These are phyloP conservation scores for Athene noctua DNA, from an alignment of 2,113 vertebrate genomes.

Conservation along the genomic window DNA sequence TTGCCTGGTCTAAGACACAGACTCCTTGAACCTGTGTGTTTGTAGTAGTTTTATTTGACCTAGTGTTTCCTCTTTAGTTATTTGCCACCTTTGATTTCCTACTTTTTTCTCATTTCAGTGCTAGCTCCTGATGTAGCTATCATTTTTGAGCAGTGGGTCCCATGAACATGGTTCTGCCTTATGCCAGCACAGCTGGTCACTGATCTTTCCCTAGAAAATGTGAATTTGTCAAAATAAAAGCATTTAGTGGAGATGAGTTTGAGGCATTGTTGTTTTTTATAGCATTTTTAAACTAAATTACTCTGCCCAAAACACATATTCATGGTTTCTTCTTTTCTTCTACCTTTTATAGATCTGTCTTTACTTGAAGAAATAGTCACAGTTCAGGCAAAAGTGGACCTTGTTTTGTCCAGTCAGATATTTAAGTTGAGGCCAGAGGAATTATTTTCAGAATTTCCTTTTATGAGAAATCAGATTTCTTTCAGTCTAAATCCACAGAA, in stretches of 20 bases:
- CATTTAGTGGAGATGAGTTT: background rate
- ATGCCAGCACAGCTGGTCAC: background rate
- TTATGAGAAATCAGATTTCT: background rate
- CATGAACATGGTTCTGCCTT: background rate
- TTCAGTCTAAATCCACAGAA: background rate
- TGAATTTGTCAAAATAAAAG: background rate
- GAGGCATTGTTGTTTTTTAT: accelerated
- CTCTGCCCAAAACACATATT: background rate
- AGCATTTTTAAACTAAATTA: background rate
- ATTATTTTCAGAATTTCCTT: background rate
- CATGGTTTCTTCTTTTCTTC: background rate
- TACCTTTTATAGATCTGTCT: background rate
- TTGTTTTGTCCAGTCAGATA: background rate
- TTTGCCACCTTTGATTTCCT: background rate
- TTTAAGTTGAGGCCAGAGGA: background rate
- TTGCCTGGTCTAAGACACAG: background rate
- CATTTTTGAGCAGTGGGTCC: background rate
- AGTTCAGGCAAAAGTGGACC: background rate
- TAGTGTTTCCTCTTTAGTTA: background rate
- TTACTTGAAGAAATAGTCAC: background rate
- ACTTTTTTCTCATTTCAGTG: background rate
- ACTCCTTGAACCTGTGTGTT: background rate
- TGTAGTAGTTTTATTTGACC: background rate
- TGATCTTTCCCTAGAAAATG: background rate
- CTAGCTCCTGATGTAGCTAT: background rate